phyloP scores from a whole-genome alignment of 2,888 invertebrate species.

The Trisateles emortualis region DNA sequence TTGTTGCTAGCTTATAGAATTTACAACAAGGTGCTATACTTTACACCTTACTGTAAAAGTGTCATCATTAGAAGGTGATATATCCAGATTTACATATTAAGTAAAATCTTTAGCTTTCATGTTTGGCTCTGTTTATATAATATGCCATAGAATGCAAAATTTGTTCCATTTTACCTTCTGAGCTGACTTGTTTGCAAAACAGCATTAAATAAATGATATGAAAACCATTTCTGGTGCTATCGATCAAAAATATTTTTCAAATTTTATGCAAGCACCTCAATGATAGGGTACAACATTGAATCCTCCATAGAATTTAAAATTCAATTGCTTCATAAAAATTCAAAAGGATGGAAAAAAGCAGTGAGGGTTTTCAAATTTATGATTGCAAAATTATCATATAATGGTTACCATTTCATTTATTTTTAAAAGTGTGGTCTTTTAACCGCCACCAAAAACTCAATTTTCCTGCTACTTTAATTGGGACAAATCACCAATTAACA shows the following conservation, averaged over 20 bases:
- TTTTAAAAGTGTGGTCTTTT: constrained; percentile 25
- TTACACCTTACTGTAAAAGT: no score
- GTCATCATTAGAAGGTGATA: no score
- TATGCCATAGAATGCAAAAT: no score
- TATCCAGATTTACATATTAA: no score
- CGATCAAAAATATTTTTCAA: constrained; percentile 14
- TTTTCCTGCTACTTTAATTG: constrained; percentile 36
- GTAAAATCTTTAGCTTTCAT: no score
- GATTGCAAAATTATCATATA: constrained; percentile 45
- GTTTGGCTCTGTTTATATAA: no score
- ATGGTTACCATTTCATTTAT: constrained; percentile 26
- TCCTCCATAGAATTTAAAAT: constrained; percentile 28
- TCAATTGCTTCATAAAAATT: constrained; percentile 38
- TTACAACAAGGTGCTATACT: no score
- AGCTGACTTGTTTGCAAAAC: no score
- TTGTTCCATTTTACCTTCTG: no score
- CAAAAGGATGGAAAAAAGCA: constrained; percentile 21
- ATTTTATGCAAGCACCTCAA: constrained; percentile 20
- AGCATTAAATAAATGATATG: not conserved
- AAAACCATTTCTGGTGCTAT: constrained; percentile 11
- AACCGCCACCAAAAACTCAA: constrained; percentile 29
- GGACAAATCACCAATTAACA: constrained; percentile 42
- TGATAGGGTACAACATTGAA: constrained; percentile 14
- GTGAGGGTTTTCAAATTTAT: constrained; percentile 38
- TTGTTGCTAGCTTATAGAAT: constrained; percentile 3